phyloP scores from a whole-genome alignment of 2,113 vertebrate genomes.

The Hassar affinis region DNA sequence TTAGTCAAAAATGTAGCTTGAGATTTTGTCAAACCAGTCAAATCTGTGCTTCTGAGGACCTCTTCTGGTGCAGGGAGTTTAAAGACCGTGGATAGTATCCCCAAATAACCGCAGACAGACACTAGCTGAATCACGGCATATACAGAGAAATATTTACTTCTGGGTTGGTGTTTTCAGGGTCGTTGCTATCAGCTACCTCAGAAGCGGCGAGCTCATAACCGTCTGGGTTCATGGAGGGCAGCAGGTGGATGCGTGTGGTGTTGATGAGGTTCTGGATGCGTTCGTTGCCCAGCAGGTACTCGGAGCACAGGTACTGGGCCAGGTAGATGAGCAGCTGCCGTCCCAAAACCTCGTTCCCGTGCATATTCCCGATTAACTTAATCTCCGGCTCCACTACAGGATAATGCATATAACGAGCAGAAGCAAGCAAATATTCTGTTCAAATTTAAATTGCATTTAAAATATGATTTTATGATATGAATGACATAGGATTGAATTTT shows the following conservation, averaged over 20 bases:
- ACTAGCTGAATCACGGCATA: conserved; percentile 8
- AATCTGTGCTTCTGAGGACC: conserved; percentile 28
- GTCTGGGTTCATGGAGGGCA: conserved; percentile 96
- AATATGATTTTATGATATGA: not conserved
- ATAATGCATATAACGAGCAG: conserved; percentile 18
- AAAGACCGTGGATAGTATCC: conserved; percentile 20
- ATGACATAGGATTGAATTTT: not conserved
- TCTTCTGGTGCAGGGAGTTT: conserved; percentile 45
- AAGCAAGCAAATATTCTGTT: not conserved
- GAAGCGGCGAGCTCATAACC: conserved; percentile 92
- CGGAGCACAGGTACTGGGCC: conserved; percentile 89
- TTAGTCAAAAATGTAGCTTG: not conserved
- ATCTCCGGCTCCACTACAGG: conserved; percentile 90
- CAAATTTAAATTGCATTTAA: not conserved
- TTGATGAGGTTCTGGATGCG: conserved; percentile 89
- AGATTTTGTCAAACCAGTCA: not conserved
- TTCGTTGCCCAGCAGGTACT: conserved; percentile 84
- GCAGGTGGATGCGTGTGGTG: conserved; percentile 89
- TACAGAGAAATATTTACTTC: conserved; percentile 75
- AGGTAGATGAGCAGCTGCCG: conserved; percentile 90
- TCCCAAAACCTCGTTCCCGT: conserved; percentile 93
- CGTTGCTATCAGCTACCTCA: conserved; percentile 82
- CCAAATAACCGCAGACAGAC: conserved; percentile 36
- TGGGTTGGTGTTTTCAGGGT: conserved; percentile 73
- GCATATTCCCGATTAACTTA: conserved; percentile 94